Base-by-base conservation (phyloP, 2,888 invertebrate species). In the Lutraria lutraria region DNA sequence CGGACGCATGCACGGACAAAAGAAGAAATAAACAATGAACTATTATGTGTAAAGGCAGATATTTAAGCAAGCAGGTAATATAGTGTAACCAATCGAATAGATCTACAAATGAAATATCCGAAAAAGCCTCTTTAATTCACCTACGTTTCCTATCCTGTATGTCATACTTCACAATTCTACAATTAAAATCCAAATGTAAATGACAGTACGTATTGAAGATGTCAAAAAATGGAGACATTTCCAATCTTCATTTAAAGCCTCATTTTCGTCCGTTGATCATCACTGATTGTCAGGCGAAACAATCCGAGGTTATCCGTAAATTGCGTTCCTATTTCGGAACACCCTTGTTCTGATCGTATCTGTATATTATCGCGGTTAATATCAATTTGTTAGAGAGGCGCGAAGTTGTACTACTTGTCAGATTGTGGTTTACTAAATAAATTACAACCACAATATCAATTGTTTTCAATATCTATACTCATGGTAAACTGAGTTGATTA, bases 261-360 rank as follows among this genome's bases (percentile, higher is more conserved):
- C 76, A 85, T 34, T 56, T 43, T 52, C 43, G 13, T 56, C 21
- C 56, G 54, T 56, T 25, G 79, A 72, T 76, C 72, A 82, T 79
- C 15, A 31, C 63, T 88, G 15, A 16, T 16, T 76, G 87, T 88
- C 87, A 88, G 54, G 54, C 79, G 63, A 83, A 80, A 83, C 60
- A 43, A 79, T 52, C 25, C 34, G 83, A 88, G 34, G 79, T 80
- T 60, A 79, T 76, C 80, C 87, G 83, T 56, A 43, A 79, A 60
- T 72, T 52, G 60, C 31, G 52, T 56, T 43, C 43, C 56, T 53
- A 81, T 83, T 56, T 83, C 83, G 86, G 90, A 90, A 85, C 90
- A 90, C 88, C 90, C 85, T 80, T 29, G 90, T 63, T 53, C 80
- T 54, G 85, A 86, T 87, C 85, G 79, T 88, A 86, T 85, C 85